Evolutionary conservation across 2,113 vertebrate species (phyloP).

Genomic region (Murina feae): DNA sequence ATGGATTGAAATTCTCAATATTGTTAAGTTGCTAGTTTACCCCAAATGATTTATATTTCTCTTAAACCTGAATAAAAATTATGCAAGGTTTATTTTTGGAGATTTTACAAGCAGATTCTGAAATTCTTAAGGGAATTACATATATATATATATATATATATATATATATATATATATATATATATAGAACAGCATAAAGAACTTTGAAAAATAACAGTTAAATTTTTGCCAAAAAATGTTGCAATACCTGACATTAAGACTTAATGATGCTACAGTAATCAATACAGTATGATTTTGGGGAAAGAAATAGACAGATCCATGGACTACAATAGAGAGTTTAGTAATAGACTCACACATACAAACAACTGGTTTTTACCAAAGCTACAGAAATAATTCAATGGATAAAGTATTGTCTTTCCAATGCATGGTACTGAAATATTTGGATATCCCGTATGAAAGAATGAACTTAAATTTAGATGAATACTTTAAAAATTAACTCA

Average conservation of each 20-base stretch:
- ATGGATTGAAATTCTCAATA: background rate
- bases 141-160: too few relatives aligned
- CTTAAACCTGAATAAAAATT: background rate
- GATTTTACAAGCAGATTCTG: background rate
- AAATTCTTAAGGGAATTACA: background rate
- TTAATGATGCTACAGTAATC: background rate
- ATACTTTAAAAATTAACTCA: background rate
- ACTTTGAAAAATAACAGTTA: background rate
- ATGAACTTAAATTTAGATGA: background rate
- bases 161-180: too few relatives aligned
- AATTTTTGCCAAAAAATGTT: background rate
- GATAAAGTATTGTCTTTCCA: background rate
- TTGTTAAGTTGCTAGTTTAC: background rate
- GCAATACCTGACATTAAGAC: background rate
- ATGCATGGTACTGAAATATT: background rate
- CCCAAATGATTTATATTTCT: background rate
- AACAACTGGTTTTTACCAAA: background rate
- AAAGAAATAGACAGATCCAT: background rate
- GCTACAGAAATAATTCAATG: background rate
- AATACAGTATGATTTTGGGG: background rate
- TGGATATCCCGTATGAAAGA: background rate
- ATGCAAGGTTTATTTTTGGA: background rate
- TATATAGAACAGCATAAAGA: background rate
- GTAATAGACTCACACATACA: background rate
- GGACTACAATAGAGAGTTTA: background rate